Evolutionary conservation across 2,797 vertebrate genomes (phyloP), one percentile per base, ranked within the genome.

Genomic region (Anisognathus igniventris): DNA sequence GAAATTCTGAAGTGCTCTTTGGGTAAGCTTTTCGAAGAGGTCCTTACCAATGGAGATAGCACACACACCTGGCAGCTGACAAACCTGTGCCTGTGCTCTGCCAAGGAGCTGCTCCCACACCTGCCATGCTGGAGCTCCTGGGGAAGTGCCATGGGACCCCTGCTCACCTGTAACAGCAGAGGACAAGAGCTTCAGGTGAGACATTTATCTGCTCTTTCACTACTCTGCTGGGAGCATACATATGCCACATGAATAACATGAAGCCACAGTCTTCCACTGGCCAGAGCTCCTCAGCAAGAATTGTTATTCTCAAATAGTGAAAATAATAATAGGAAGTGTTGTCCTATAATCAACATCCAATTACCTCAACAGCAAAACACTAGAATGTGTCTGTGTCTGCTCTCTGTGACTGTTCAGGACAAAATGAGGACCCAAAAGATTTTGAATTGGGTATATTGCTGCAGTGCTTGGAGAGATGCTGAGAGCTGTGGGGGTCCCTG

Each of bases 161-260:
- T 9, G 20, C 23, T 57, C 3, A 1, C 3, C 0, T 7, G 16
- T 10, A 30, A 45, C 1, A 1, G n/a, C 1, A 1, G 27, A 21
- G 58, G 28, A 24, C 7, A 53, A 18, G 60, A 86, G 39, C 37
- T 70, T 45, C 65, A 65, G 45, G 76, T 53, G 71, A 40, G 70
- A 16, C 14, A 4, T 65, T 42, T 22, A 23, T 30, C 47, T 81
- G 47, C 33, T 61, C 27, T 56, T 68, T 64, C 31, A 45, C 33
- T 61, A 6, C 9, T 35, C 39, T 62, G 25, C 67, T 54, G 28
- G 19, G 33, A 33, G 30, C 1, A 1, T 12, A 8, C 6, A 1
- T 28, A 48, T 7, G 9, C 42, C 62, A 25, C 10, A 0, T 5
- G 25, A 40, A 16, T 33, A 35, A 39, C 0, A 1, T 5, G 30